phyloP scores from a whole-genome alignment of 2,797 vertebrate genomes.

The Acridotheres tristis region DNA sequence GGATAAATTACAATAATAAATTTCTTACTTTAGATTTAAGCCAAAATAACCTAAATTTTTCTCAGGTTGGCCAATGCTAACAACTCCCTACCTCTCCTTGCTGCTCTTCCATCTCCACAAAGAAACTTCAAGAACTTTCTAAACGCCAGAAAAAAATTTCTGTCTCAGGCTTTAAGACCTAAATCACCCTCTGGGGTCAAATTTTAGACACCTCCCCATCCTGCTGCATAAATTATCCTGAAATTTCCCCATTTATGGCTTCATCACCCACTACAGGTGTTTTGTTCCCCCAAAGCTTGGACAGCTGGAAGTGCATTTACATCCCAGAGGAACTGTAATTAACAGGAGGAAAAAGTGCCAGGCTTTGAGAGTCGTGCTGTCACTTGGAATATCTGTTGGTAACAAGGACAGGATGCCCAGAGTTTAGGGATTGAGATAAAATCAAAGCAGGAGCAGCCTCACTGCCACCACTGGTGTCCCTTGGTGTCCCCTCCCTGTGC shows the following conservation, averaged over 20 bases:
- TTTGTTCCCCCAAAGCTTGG: background rate
- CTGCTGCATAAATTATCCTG: background rate
- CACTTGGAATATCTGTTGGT: background rate
- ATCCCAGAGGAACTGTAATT: background rate
- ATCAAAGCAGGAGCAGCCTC: background rate
- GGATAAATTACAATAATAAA: background rate
- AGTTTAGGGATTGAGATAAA: background rate
- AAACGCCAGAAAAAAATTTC: background rate
- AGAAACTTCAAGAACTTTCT: background rate
- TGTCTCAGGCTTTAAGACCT: background rate
- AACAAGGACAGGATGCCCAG: background rate
- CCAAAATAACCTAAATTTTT: background rate
- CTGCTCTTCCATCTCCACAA: background rate
- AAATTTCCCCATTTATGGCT: background rate
- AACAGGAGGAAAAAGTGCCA: background rate
- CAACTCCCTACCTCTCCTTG: background rate
- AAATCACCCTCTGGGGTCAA: background rate
- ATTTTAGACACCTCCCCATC: background rate
- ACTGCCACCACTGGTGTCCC: background rate
- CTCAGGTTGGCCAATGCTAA: background rate
- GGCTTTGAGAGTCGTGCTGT: fast-evolving
- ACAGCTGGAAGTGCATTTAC: background rate
- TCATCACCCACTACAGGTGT: background rate
- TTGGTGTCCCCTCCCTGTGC: background rate
- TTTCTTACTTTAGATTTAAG: background rate